A percentile compares a stretch with the other conserved stretches of the same genome.
Evolutionary conservation across 2,888 invertebrate genomes (phyloP).

Genomic region (Meteorus cinctellus): DNA sequence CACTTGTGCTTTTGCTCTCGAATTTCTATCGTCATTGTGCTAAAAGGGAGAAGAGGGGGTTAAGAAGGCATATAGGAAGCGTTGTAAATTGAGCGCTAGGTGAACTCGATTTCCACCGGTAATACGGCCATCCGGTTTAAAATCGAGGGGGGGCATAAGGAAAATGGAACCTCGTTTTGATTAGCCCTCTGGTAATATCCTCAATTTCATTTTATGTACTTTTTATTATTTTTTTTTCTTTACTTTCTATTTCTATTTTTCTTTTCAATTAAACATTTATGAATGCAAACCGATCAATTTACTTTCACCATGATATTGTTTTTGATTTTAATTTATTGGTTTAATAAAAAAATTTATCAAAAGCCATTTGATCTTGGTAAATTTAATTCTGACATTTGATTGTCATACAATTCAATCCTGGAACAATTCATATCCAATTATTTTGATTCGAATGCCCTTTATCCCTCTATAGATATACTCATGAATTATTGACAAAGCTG

Average conservation of each 20-base stretch:
- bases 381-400: too few relatives aligned
- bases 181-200: slow-evolving; percentile 48
- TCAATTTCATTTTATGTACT: slow-evolving; percentile 1
- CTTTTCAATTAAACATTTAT: slow-evolving; percentile 14
- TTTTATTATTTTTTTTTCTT: slow-evolving; percentile 11
- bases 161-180: slow-evolving; percentile 55
- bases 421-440: too few relatives aligned
- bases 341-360: not conserved
- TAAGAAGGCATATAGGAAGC: slow-evolving; percentile 72
- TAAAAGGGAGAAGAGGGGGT: slow-evolving; percentile 54
- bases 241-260: slow-evolving; percentile 12
- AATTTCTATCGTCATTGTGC: slow-evolving; percentile 43
- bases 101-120: slow-evolving; percentile 72
- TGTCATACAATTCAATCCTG: too few relatives aligned
- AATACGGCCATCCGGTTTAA: slow-evolving; percentile 69
- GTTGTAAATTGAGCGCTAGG: slow-evolving; percentile 69
- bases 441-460: too few relatives aligned
- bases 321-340: too few relatives aligned
- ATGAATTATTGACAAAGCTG: not conserved
- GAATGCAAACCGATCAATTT: not conserved
- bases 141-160: slow-evolving; percentile 42
- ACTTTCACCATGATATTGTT: not conserved
- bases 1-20: slow-evolving; percentile 41
- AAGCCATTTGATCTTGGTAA: too few relatives aligned
- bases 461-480: too few relatives aligned